Evolutionary conservation across 2,113 vertebrate species (phyloP), one percentile per base, ranked within the genome.

Genomic region (Pachypanchax playfairii): DNA sequence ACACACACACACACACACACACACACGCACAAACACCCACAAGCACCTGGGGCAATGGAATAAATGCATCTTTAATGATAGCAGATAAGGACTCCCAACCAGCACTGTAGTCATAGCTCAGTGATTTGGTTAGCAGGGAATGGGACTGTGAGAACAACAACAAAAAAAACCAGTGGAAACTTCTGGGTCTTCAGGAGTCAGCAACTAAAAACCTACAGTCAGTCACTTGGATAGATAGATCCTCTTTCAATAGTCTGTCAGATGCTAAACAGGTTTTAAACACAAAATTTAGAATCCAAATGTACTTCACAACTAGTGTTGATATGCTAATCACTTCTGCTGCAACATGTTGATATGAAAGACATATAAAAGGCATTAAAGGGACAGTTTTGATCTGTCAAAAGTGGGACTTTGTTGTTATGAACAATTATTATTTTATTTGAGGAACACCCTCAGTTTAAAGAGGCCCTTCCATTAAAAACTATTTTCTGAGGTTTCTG

Each of bases 61-160:
- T 90, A 90, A 90, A 89, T 90, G 87, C 87, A 90, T 90, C 87
- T 90, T 88, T 90, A 89, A 90, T 88, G 88, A 90, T 89, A 89
- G 84, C 80, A 89, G 88, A 90, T 90, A 90, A 90, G 87, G 88
- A 90, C 88, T 90, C 78, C 87, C 87, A 88, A 90, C 88, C 87
- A 87, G 82, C 84, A 84, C 85, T 85, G 79, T 87, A 90, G 88
- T 90, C 88, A 90, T 87, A 90, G 88, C 88, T 90, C 87, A 88
- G 85, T 89, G 88, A 84, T 90, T 90, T 87, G 81, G 88, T 82
- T 85, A 76, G 80, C 75, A 90, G 79, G 77, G 71, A 75, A 85
- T 73, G 75, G 87, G 83, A 85, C 85, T 87, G 79, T 83, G 82
- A 83, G 87, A 87, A 87, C 83, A 83, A 86, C n/a, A n/a, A n/a